Base-by-base conservation (phyloP, 2,888 invertebrate genomes). In the Apotomis turbidana region DNA sequence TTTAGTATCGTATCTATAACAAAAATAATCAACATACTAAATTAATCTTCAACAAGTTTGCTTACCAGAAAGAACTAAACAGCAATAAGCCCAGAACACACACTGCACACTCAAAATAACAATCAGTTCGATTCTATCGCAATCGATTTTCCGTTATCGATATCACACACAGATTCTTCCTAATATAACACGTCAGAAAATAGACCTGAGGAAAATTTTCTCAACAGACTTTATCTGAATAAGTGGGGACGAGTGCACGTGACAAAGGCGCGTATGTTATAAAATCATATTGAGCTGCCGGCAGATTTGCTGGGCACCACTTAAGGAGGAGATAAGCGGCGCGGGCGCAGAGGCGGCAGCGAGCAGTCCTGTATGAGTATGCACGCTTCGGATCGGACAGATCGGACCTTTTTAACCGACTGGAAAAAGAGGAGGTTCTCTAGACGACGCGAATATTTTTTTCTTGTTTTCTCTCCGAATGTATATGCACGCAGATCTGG, bases 221-320 rank as follows among this genome's bases (percentile, higher is more conserved):
- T 60, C 27, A 55, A 52, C 36, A 70, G 41, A 59, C 74, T 74
- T 73, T 77, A 76, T 78, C 77, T 63, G 62, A 58, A 77, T 78
- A 75, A 79, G 67, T 60, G 70, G 81, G 84, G 85, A 83, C 87
- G 86, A 80, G 86, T 84, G 87, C 82, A 77, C 87, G 83, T 85
- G 84, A 82, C 83, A 82, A 77, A 76, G 82, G 63, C 85, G 80
- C 77, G 81, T 81, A 84, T 81, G 88, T 87, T 89, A 90, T 90
- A 90, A 90, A 87, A 87, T 87, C 81, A 88, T 87, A 87, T 87
- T 85, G 88, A 85, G 83, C 78, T 81, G 80, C 81, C 83, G 79
- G 80, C 84, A 84, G 87, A 86, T 89, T 87, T 87, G 87, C 89
- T 87, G 84, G 87, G 84, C 82, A 80, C 87, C 85, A 87, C 86